Base-by-base conservation (phyloP, 2,113 vertebrate genomes). In the Callipepla squamata region DNA sequence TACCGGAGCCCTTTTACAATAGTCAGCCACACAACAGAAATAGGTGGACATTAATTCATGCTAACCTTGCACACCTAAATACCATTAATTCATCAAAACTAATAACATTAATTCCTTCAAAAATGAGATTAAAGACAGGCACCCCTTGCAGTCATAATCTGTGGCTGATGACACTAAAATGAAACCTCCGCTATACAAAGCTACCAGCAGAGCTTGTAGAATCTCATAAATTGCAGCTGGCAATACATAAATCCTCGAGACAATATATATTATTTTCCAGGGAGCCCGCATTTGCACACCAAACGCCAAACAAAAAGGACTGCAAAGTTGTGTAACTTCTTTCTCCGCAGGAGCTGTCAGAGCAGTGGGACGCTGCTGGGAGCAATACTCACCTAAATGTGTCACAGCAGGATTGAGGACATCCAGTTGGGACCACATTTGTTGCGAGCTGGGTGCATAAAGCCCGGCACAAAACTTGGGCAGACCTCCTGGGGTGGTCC, bases 11-110 rank as follows among this genome's bases (percentile, higher is more conserved):
- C 80, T 94, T 86, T 87, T 68, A 84, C 76, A 69, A 67, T 13
- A 96, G 94, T 73, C 94, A 96, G 91, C 36, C 81, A 94, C 76
- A 72, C 93, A 95, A 96, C 89, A 90, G 91, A 93, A 96, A 95
- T 78, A 95, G 94, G 93, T 97, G 94, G 96, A 93, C 96, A 73
- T 97, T 97, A 96, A 97, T 97, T 97, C 94, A 93, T 94, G 94
- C 91, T 95, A 96, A 96, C 97, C 97, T 96, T 96, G 96, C 93
- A 96, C 94, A 96, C 96, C 95, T 97, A 97, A 94, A 97, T 97
- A 96, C 96, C 95, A 97, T 97, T 97, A 98, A 97, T 98, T 98
- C 89, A 87, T 98, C 97, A 96, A 97, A 97, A 97, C 94, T 98
- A 98, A 97, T 97, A 96, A 97, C 96, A 97, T 97, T 97, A 97